Evolutionary conservation across 2,113 vertebrate genomes (phyloP).

Genomic region (Megaleporinus macrocephalus): DNA sequence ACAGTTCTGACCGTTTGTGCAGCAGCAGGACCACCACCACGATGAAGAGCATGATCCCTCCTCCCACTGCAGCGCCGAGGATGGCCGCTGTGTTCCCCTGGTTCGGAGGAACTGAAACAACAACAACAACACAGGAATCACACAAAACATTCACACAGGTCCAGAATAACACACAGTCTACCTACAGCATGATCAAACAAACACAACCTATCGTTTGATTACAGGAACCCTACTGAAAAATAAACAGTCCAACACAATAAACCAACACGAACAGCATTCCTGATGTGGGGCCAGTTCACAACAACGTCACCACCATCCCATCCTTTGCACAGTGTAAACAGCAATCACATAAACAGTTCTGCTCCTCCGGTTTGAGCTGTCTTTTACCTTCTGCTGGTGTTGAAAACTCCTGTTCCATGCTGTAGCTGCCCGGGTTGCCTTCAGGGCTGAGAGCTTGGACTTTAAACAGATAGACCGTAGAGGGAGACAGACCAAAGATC

Average conservation of each 20-base stretch:
- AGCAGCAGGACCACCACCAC: slow-evolving; percentile 77
- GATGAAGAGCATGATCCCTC: slow-evolving; percentile 73
- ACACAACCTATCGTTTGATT: neutral
- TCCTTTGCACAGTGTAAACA: neutral
- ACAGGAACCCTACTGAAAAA: neutral
- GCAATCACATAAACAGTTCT: neutral
- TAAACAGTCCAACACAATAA: neutral
- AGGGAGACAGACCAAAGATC: slow-evolving; percentile 80
- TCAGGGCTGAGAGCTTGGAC: slow-evolving; percentile 85
- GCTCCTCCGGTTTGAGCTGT: neutral
- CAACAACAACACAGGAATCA: slow-evolving; percentile 25
- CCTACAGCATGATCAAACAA: neutral
- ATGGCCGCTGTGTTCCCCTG: slow-evolving; percentile 74
- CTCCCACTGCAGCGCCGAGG: slow-evolving; percentile 63
- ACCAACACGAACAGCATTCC: neutral
- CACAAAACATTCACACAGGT: slow-evolving; percentile 21
- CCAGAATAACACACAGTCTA: slow-evolving; percentile 2
- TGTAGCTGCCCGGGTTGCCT: slow-evolving; percentile 75
- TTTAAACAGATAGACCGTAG: slow-evolving; percentile 86
- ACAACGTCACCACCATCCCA: neutral
- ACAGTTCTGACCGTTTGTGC: slow-evolving; percentile 76
- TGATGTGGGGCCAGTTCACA: neutral
- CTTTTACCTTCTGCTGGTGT: slow-evolving; percentile 75
- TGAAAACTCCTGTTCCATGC: slow-evolving; percentile 86
- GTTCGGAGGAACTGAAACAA: slow-evolving; percentile 59